Percentiles rank a stretch among this genome's conserved stretches.
phyloP scores from a whole-genome alignment of 1,140 invertebrate genomes.

The Oedothorax gibbosus region DNA sequence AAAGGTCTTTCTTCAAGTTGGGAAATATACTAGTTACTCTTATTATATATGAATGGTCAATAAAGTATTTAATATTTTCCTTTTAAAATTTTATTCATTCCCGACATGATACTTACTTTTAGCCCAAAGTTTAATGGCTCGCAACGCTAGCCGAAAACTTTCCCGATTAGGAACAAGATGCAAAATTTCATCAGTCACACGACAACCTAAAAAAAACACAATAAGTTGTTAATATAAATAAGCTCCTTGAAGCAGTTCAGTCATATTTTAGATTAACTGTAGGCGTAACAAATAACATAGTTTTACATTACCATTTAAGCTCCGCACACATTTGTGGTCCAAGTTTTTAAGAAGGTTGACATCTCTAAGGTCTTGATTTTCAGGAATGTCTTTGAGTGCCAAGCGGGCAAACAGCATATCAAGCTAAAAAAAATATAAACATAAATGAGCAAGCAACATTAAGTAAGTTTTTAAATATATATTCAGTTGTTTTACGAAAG shows the following conservation, averaged over 20 bases:
- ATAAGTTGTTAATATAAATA: neutral
- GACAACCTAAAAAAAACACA: conserved; percentile 76
- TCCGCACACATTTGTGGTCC: conserved; percentile 95
- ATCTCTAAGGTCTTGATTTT: conserved; percentile 85
- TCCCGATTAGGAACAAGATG: conserved; percentile 94
- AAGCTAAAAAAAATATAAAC: conserved; percentile 64
- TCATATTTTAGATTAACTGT: neutral
- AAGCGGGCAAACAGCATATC: conserved; percentile 97
- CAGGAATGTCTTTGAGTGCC: conserved; percentile 91
- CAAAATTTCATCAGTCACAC: conserved; percentile 98
- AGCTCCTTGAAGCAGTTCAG: neutral
- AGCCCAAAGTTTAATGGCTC: conserved; percentile 98
- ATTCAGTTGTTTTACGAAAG: neutral
- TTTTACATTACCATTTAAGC: conserved; percentile 81
- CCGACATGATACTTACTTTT: conserved; percentile 81
- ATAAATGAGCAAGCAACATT: neutral
- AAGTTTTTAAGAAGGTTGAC: conserved; percentile 94
- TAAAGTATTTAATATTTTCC: too few relatives aligned
- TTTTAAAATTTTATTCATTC: too few relatives aligned
- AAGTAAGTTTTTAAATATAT: neutral
- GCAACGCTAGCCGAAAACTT: conserved; percentile 90
- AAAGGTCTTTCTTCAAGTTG: too few relatives aligned
- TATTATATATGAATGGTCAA: too few relatives aligned
- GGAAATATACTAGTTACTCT: too few relatives aligned
- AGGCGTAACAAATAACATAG: neutral